These are phyloP conservation scores for Sesamia nonagrioides DNA, from an alignment of 1,140 invertebrate genomes.

Conservation along the genomic window DNA sequence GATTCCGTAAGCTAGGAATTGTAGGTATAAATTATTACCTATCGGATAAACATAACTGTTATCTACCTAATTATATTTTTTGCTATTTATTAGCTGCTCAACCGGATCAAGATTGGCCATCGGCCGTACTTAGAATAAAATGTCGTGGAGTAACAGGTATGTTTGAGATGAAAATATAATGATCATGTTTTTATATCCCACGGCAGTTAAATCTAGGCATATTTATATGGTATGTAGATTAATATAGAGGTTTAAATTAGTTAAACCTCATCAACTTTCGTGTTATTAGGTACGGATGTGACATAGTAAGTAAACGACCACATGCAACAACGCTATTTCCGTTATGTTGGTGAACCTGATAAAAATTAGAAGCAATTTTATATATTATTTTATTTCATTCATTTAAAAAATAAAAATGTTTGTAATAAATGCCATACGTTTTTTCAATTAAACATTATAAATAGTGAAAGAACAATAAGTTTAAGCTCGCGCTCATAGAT, in stretches of 20 bases:
- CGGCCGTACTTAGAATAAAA: conserved; percentile 57
- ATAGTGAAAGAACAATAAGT: not conserved
- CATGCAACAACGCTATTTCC: not conserved
- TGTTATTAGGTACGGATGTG: not conserved
- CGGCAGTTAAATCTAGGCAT: not conserved
- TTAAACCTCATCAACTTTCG: not conserved
- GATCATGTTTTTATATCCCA: not conserved
- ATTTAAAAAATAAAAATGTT: not conserved
- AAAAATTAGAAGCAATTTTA: not conserved
- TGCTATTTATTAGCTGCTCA: conserved; percentile 65
- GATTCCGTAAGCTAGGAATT: conserved; percentile 1
- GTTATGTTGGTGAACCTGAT: not conserved
- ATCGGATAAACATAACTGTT: not conserved
- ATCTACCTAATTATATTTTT: conserved; percentile 51
- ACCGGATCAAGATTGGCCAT: conserved; percentile 59
- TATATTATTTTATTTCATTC: not conserved
- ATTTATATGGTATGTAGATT: not conserved
- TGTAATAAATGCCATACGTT: not conserved
- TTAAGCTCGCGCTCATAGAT: not conserved
- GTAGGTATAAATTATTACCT: not conserved
- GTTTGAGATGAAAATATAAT: conserved; percentile 46
- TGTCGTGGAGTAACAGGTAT: conserved; percentile 71
- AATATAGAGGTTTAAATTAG: not conserved
- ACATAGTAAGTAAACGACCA: not conserved
- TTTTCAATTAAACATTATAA: not conserved